Evolutionary conservation across 2,113 vertebrate species (phyloP).

Genomic region (Noctilio leporinus): DNA sequence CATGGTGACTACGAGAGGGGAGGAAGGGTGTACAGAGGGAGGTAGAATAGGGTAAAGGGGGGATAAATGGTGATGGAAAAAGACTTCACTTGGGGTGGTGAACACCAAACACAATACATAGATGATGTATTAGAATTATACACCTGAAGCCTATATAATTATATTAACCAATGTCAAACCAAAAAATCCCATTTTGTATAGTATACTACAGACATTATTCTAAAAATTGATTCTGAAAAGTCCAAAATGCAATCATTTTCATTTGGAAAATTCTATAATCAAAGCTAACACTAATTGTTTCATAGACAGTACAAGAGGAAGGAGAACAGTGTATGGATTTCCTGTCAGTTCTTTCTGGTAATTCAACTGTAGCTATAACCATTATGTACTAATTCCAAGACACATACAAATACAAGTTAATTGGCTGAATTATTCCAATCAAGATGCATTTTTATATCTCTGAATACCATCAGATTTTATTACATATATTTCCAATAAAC

Average conservation of each 20-base stretch:
- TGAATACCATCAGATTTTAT: not conserved
- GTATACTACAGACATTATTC: not conserved
- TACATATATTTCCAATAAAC: not conserved
- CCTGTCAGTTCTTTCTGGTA: not conserved
- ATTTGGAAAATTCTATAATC: conserved; percentile 4
- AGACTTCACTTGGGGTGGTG: not conserved
- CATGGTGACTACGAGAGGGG: not conserved
- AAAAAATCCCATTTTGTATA: no score
- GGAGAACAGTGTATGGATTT: not conserved
- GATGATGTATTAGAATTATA: no score
- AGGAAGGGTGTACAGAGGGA: not conserved
- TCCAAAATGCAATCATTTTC: not conserved
- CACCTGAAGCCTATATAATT: no score
- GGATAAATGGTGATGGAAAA: not conserved
- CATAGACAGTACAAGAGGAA: not conserved
- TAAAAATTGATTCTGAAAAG: not conserved
- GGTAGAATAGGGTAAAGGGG: not conserved
- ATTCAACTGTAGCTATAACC: not conserved
- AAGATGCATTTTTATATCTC: not conserved
- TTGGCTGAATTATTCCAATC: not conserved
- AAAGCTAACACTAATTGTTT: not conserved
- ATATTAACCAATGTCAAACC: no score
- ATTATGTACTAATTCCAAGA: not conserved
- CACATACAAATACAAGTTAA: not conserved
- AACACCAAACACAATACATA: no score